These are phyloP conservation scores for Sylvia atricapilla DNA, from an alignment of 2,113 vertebrate genomes.

Conservation along the genomic window DNA sequence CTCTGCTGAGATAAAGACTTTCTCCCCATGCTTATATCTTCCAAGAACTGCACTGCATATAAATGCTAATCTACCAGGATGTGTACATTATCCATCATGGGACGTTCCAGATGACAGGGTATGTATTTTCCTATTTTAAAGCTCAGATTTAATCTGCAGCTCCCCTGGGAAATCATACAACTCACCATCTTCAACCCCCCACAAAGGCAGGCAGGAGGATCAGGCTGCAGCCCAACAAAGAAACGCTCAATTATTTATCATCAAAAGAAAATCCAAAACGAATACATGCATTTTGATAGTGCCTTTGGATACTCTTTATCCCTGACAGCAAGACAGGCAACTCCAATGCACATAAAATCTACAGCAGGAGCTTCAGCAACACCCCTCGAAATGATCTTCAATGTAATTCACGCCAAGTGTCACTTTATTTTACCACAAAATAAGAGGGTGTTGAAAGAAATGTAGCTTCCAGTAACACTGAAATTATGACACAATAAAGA, in stretches of 20 bases:
- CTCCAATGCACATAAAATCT: background rate
- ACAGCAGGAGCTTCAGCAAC: background rate
- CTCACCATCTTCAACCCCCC: background rate
- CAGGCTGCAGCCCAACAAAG: conserved; percentile 14
- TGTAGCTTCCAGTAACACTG: background rate
- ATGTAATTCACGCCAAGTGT: background rate
- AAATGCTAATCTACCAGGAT: background rate
- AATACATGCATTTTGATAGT: background rate
- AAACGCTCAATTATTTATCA: conserved; percentile 23
- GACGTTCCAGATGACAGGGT: background rate
- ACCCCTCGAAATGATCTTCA: background rate
- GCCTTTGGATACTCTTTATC: background rate
- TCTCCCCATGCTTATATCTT: background rate
- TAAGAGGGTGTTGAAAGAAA: background rate
- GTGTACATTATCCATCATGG: background rate
- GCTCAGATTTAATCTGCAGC: background rate
- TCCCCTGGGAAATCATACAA: background rate
- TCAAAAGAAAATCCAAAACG: background rate
- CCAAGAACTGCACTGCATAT: background rate
- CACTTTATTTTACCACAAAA: background rate
- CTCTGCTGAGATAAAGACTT: background rate
- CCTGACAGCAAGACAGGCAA: background rate
- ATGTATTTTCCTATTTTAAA: background rate
- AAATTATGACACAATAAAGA: background rate
- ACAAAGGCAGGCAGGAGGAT: background rate